phyloP scores from a whole-genome alignment of 1,140 invertebrate species.

The Brachionus calyciflorus region DNA sequence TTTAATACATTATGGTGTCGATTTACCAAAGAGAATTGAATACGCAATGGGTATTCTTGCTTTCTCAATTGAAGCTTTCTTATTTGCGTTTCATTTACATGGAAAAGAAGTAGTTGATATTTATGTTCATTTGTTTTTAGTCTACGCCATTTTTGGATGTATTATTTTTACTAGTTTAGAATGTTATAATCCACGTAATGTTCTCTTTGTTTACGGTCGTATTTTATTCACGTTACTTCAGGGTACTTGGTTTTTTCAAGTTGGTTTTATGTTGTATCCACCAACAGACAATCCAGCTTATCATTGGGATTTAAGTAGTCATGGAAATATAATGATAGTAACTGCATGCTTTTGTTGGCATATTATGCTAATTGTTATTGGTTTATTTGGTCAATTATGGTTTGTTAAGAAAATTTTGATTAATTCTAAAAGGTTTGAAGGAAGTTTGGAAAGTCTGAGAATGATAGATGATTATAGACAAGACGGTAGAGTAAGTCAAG shows the following conservation, averaged over 20 bases:
- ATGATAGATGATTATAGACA: not conserved
- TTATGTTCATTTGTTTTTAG: constrained; percentile 61
- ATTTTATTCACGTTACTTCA: constrained; percentile 61
- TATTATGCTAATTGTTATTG: constrained; percentile 46
- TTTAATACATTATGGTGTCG: constrained; percentile 54
- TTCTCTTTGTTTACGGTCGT: constrained; percentile 56
- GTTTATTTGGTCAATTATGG: constrained; percentile 2
- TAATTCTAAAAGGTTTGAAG: not conserved
- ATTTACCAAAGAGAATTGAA: constrained; percentile 58
- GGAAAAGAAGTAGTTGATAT: constrained; percentile 59
- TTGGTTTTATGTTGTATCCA: constrained; percentile 63
- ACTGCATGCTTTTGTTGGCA: constrained; percentile 56
- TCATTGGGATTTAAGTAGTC: constrained; percentile 57
- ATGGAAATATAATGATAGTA: constrained; percentile 61
- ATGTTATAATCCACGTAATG: constrained; percentile 57
- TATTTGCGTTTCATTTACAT: constrained; percentile 63
- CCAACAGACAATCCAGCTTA: constrained; percentile 52
- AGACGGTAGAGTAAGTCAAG: not conserved
- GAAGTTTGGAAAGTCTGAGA: not conserved
- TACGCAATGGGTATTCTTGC: constrained; percentile 55
- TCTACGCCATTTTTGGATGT: constrained; percentile 57
- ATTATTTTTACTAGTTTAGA: constrained; percentile 56
- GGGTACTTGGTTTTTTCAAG: constrained; percentile 63
- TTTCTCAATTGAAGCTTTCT: constrained; percentile 57
- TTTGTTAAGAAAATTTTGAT: constrained; percentile 3